phyloP scores from a whole-genome alignment of 2,888 invertebrate genomes.

The Tetragonisca angustula region DNA sequence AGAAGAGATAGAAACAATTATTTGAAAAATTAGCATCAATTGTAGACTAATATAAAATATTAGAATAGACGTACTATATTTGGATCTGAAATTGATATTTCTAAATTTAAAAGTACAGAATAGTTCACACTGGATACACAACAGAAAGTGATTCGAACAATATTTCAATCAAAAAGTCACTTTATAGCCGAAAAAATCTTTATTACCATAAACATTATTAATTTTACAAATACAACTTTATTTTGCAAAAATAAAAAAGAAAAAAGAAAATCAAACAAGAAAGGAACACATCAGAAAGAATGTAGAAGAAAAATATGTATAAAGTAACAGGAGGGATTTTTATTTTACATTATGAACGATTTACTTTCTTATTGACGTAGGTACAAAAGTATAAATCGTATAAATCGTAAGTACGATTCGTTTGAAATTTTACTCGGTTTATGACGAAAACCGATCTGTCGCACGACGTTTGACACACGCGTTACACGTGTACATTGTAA shows the following conservation, averaged over 20 bases:
- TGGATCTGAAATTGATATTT: too few relatives aligned
- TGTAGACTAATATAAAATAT: too few relatives aligned
- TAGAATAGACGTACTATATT: too few relatives aligned
- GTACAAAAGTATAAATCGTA: neutral
- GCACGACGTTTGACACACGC: constrained; percentile 24
- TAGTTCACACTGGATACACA: neutral
- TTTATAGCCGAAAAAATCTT: neutral
- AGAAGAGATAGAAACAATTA: too few relatives aligned
- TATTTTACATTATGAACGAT: constrained; percentile 2
- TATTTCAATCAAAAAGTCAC: neutral
- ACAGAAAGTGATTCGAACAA: neutral
- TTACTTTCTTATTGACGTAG: neutral
- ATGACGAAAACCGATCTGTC: constrained; percentile 17
- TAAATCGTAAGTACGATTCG: neutral
- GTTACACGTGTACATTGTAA: constrained; percentile 9
- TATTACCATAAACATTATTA: neutral
- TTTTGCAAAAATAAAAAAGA: neutral
- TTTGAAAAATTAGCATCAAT: too few relatives aligned
- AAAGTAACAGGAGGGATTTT: neutral
- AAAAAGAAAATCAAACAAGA: neutral
- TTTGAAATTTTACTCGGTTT: constrained; percentile 33
- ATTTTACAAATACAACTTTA: neutral
- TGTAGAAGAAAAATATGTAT: neutral
- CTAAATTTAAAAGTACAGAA: neutral
- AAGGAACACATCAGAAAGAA: neutral